Conservation (phyloP, 2,113 vertebrate genomes). For the Oriolus oriolus region DNA sequence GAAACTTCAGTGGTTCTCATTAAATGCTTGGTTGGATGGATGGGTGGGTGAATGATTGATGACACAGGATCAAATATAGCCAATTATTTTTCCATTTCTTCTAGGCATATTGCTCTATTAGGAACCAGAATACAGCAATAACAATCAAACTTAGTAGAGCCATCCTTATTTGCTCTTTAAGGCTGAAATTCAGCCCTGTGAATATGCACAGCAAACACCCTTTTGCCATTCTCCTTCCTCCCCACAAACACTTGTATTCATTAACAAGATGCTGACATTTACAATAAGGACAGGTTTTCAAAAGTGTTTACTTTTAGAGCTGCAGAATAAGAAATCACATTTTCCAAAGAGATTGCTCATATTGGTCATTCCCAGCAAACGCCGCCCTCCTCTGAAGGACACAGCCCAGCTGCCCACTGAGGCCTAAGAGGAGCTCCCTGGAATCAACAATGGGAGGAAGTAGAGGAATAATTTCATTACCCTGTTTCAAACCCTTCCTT, state of each 20-base stretch:
- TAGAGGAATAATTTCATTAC: not conserved
- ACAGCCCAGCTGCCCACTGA: not conserved
- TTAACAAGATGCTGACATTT: slow-evolving; percentile 10
- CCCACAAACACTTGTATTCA: not conserved
- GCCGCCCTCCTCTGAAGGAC: not conserved
- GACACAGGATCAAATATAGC: slow-evolving; percentile 4
- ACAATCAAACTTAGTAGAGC: not conserved
- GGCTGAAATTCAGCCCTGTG: not conserved
- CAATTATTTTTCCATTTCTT: slow-evolving; percentile 63
- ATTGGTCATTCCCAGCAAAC: slow-evolving; percentile 3
- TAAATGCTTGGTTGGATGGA: slow-evolving; percentile 32
- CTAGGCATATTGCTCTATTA: slow-evolving; percentile 40
- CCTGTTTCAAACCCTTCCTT: not conserved
- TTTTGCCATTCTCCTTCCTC: not conserved
- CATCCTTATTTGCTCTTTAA: not conserved
- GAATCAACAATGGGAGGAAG: not conserved
- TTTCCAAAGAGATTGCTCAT: not conserved
- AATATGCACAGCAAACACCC: not conserved
- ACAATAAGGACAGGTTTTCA: slow-evolving; percentile 10
- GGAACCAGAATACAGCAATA: not conserved
- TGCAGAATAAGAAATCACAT: not conserved
- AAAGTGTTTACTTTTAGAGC: slow-evolving; percentile 15
- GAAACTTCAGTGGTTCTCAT: slow-evolving; percentile 46
- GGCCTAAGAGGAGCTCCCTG: not conserved
- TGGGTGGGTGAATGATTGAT: slow-evolving; percentile 1